Evolutionary conservation across 2,797 vertebrate genomes (phyloP).

Genomic region (Myotis planiceps): DNA sequence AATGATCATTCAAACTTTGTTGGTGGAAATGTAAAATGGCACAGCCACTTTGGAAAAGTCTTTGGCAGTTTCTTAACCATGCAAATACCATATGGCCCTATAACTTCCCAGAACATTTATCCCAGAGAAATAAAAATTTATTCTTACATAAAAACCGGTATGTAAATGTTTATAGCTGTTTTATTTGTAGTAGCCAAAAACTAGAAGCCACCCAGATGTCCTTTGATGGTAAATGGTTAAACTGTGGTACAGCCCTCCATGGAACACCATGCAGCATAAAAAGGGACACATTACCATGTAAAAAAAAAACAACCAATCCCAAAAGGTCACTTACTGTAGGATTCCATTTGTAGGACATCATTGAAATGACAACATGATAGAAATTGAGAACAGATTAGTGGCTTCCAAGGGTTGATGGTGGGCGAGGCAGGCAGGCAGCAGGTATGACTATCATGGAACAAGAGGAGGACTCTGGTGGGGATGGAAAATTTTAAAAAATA

Average conservation of each 20-base stretch:
- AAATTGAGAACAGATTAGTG: not conserved
- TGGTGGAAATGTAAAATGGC: not conserved
- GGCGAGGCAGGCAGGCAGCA: accelerated
- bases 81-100: not conserved
- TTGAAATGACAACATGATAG: not conserved
- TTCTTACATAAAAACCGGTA: not conserved
- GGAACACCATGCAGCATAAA: not conserved
- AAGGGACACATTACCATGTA: not conserved
- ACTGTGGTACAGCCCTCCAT: accelerated
- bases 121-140: not conserved
- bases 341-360: not conserved
- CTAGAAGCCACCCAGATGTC: not conserved
- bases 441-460: not conserved
- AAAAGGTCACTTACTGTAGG: not conserved
- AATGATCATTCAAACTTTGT: not conserved
- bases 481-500: not conserved
- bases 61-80: not conserved
- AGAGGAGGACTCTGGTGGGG: not conserved
- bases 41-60: not conserved
- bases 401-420: not conserved
- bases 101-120: not conserved
- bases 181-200: not conserved
- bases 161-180: not conserved
- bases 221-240: accelerated
- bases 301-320: not conserved